Conservation (phyloP, 1,140 invertebrate species). For the Formica selysi region DNA sequence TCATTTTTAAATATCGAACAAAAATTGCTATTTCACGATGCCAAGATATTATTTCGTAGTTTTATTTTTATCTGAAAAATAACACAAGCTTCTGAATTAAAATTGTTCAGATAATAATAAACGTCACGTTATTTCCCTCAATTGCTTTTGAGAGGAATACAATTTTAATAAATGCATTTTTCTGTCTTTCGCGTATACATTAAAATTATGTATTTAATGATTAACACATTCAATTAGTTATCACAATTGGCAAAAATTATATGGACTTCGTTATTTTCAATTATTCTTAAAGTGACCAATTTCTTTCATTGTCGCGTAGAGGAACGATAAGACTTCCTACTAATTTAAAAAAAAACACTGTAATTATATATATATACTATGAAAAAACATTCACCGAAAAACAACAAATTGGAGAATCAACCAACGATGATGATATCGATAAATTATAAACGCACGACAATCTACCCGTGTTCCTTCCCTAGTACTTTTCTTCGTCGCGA, state of each 20-base stretch:
- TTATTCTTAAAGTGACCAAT: not conserved
- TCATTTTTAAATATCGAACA: conserved; percentile 7
- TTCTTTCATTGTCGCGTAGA: not conserved
- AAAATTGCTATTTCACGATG: not conserved
- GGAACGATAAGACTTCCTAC: not conserved
- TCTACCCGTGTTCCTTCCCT: not conserved
- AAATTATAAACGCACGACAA: not conserved
- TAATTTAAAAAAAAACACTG: not conserved
- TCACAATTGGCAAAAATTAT: not conserved
- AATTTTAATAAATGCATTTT: not conserved
- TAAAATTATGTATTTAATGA: not conserved
- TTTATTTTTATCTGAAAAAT: not conserved
- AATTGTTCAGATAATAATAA: not conserved
- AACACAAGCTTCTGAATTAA: not conserved
- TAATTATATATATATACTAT: not conserved
- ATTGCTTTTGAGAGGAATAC: not conserved
- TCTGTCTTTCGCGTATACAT: not conserved
- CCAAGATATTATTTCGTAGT: not conserved
- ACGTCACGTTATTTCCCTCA: not conserved
- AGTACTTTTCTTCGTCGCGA: conserved; percentile 46
- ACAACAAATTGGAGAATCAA: not conserved
- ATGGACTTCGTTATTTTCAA: conserved; percentile 27
- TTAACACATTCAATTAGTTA: not conserved
- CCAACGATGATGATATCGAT: not conserved
- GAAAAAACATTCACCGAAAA: not conserved